Evolutionary conservation across 2,797 vertebrate species (phyloP), one percentile per base, ranked within the genome.

Genomic region (Chelon labrosus): DNA sequence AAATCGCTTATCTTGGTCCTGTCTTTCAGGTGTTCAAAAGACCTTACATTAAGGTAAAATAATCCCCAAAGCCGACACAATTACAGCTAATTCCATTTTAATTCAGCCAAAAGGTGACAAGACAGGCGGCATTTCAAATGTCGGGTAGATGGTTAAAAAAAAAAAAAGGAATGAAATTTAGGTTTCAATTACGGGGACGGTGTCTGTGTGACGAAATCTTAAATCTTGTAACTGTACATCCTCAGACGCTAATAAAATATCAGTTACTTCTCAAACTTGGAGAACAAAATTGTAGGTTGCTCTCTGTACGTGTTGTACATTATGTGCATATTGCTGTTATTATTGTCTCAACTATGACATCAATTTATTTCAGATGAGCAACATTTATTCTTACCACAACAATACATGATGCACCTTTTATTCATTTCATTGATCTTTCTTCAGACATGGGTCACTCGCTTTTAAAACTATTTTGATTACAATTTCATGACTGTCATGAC

Each of bases 61-160:
- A 92, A 94, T 93, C 90, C 88, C 67, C 77, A 92, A 94, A 95
- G 88, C 88, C 84, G 67, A 77, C 38, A 78, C 88, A 92, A 92
- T 93, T 94, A 90, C 89, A 82, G 65, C 68, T 94, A 94, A 94
- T 94, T 93, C 89, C 80, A 88, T 91, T 93, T 90, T 89, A 91
- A 92, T 91, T 93, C 87, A 73, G 83, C 88, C 77, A 86, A 92
- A 93, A 94, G 91, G 92, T 93, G 89, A 92, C 64, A 25, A 83
- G 82, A 89, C 79, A 85, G 79, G 54, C 70, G 82, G 17, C 78
- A 80, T 91, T 91, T 88, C 75, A 87, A 80, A 90, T 74, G 79
- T 67, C 10, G 22, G 31, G 75, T 25, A 66, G 56, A 63, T 77
- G 66, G 79, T 65, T 19, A 7, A 56, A 65, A 49, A 64, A 44